Base-by-base conservation (phyloP, 2,888 invertebrate species). In the Volucella inflata region DNA sequence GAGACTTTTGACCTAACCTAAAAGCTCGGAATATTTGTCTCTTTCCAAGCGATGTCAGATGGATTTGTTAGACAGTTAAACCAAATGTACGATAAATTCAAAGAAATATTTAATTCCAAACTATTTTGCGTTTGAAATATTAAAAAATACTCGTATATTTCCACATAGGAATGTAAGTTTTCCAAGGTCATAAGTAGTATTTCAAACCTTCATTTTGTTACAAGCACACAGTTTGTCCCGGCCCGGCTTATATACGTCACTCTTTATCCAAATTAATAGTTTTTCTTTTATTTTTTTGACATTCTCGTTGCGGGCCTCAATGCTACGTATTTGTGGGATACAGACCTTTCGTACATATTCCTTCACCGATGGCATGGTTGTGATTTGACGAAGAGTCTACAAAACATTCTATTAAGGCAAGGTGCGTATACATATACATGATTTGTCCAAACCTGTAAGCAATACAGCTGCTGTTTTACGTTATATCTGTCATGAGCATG, bases 171-270 rank as follows among this genome's bases (percentile, higher is more conserved):
- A 21, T 21, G 21, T 21, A 1, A 21, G 21, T 21, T 21, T 21
- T 21, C 4, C 3, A 21, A 21, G 21, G 3, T 1, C 2, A 30
- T 30, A 2, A 30, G 30, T 30, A 30, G 30, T 0, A 30, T 30
- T 30, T 30, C 6, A 30, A 30, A 6, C 0, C 4, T 30, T 30
- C 6, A 30, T 30, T 30, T 30, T 30, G 1, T 6, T 30, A 30
- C 6, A 6, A 0, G 6, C 30, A 4, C 97, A 97, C 92, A 3
- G 6, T 44, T 11, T 44, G 21, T 55, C 55, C n/a, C 36, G n/a
- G 48, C 55, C n/a, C 36, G n/a, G 48, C 1, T 59, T 67, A 48
- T 51, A 51, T 2, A 62, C 70, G 11, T 78, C 50, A 17, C 16
- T 57, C 17, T 36, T 75, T 2, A 84, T 36, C 74, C 70, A 84